Percentiles rank a stretch among this genome's conserved stretches.
Conservation (phyloP, 2,888 invertebrate genomes). For the Xestia rhomboidea region DNA sequence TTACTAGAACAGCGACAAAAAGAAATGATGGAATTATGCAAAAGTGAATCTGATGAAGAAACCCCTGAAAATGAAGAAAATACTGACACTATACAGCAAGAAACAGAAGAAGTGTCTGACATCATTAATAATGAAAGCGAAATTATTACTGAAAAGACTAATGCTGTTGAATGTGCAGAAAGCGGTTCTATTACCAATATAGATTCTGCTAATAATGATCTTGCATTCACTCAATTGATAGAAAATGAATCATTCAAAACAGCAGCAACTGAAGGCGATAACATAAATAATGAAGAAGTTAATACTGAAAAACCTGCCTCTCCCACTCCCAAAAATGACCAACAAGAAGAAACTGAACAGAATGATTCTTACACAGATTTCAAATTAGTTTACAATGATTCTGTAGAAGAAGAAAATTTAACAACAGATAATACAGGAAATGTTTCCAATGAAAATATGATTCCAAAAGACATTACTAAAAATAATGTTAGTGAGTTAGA, state of each 20-base stretch:
- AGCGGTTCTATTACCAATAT: conserved; percentile 8
- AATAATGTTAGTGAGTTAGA: conserved; percentile 30
- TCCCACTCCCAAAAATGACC: conserved; percentile 10
- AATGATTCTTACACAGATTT: conserved; percentile 69
- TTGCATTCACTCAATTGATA: conserved; percentile 28
- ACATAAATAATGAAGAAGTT: conserved; percentile 29
- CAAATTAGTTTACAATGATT: conserved; percentile 70
- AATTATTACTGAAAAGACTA: conserved; percentile 16
- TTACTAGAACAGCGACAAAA: conserved; percentile 93
- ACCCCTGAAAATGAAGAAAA: conserved; percentile 49
- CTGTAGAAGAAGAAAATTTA: conserved; percentile 68
- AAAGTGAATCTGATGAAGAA: conserved; percentile 90
- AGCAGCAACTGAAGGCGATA: conserved; percentile 10
- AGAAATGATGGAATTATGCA: conserved; percentile 94
- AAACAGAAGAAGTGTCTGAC: conserved; percentile 13
- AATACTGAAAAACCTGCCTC: conserved; percentile 26
- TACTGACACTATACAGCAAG: conserved; percentile 30
- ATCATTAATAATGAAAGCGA: conserved; percentile 16
- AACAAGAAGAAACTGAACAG: conserved; percentile 31
- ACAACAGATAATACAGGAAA: conserved; percentile 39
- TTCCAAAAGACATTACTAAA: conserved; percentile 25
- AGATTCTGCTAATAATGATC: conserved; percentile 29
- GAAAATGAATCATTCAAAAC: conserved; percentile 37
- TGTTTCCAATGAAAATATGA: conserved; percentile 38
- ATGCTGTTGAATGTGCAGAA: conserved; percentile 14